A percentile compares a stretch with the other conserved stretches of the same genome.
Conservation (phyloP, 2,888 invertebrate species). For the Drosophila anomalata region DNA sequence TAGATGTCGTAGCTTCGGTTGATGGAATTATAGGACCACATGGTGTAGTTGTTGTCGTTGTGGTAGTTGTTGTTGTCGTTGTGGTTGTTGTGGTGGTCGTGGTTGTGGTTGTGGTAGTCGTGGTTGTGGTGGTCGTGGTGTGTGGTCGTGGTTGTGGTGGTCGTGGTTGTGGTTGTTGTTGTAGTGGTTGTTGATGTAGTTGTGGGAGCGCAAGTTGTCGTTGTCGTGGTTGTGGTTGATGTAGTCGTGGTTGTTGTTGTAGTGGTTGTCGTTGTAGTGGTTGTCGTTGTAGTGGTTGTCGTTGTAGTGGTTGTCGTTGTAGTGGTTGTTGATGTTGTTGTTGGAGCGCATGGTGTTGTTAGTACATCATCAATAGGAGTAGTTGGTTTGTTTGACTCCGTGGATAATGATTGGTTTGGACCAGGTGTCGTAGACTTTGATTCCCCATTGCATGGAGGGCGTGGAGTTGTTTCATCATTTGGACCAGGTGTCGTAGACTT, state of each 20-base stretch:
- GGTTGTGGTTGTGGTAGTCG: too few species aligned
- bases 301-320: background rate
- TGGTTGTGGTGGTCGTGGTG: too few species aligned
- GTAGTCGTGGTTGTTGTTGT: background rate
- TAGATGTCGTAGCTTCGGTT: background rate
- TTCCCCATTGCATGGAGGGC: too few species aligned
- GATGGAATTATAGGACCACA: background rate
- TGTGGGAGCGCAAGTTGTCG: background rate
- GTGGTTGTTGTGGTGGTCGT: background rate
- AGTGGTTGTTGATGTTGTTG: slow-evolving; percentile 1
- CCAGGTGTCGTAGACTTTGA: background rate
- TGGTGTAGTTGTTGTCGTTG: background rate
- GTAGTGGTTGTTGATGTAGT: background rate
- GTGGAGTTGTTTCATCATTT: too few species aligned
- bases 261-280: too few species aligned
- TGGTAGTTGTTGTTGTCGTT: background rate
- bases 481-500: too few species aligned
- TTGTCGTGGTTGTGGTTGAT: background rate
- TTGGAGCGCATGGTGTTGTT: background rate
- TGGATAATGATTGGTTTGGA: background rate
- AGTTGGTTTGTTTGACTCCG: too few species aligned
- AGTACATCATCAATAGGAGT: background rate
- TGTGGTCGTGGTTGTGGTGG: background rate
- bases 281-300: background rate
- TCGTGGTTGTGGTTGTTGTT: background rate